Conservation (phyloP, 2,888 invertebrate genomes). For the Ochropleura plecta region DNA sequence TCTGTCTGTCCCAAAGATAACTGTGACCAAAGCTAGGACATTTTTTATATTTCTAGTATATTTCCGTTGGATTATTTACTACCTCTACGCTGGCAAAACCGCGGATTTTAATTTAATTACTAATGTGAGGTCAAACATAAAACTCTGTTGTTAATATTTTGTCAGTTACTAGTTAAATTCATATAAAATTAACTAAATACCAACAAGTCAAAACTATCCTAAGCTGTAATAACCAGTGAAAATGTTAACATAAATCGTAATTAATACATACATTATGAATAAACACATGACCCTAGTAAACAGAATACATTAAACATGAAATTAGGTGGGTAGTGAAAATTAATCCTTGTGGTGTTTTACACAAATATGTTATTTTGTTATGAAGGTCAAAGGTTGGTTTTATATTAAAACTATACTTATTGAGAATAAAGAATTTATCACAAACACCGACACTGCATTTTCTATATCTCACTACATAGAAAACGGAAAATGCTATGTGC, state of each 20-base stretch:
- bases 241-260: conserved; percentile 42
- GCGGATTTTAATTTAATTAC: neutral
- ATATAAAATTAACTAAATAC: conserved; percentile 7
- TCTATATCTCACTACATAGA: too few relatives aligned
- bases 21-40: neutral
- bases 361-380: neutral
- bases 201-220: conserved; percentile 25
- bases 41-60: neutral
- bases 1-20: too few relatives aligned
- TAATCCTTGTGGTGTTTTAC: neutral
- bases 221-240: conserved; percentile 13
- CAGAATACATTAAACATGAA: conserved; percentile 43
- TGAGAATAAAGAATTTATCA: neutral
- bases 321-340: conserved; percentile 4
- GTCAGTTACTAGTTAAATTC: neutral
- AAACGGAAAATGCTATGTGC: too few relatives aligned
- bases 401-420: neutral
- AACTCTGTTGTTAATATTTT: conserved; percentile 1
- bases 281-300: conserved; percentile 28
- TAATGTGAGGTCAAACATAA: neutral
- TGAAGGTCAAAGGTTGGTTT: neutral
- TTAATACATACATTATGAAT: conserved; percentile 39
- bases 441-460: too few relatives aligned
- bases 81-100: neutral
- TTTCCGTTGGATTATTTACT: neutral